Percentiles rank a stretch among this genome's conserved stretches.
Conservation (phyloP, 1,140 invertebrate genomes). For the Drosophila pseudoobscura region DNA sequence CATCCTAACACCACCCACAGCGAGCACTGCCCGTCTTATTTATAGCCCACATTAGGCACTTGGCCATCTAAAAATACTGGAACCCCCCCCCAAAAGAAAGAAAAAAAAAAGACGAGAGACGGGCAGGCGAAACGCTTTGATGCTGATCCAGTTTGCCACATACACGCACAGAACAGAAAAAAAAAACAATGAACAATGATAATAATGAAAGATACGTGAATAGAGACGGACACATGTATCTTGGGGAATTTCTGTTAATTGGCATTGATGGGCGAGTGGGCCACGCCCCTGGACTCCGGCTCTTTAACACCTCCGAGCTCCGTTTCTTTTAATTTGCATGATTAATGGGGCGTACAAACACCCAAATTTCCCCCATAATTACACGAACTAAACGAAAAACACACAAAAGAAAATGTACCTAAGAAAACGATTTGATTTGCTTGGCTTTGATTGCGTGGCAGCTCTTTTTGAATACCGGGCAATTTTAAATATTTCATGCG, state of each 20-base stretch:
- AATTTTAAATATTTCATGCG: conserved; percentile 43
- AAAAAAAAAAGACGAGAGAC: too few relatives aligned
- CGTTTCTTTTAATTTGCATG: conserved; percentile 30
- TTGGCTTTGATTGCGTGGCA: conserved; percentile 32
- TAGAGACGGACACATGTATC: conserved; percentile 30
- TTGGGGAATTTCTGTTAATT: conserved; percentile 55
- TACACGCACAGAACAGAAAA: conserved; percentile 8
- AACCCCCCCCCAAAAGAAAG: too few relatives aligned
- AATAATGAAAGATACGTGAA: conserved; percentile 31
- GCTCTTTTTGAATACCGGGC: conserved; percentile 32
- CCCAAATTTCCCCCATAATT: conserved; percentile 7
- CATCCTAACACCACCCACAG: background rate
- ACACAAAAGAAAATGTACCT: too few relatives aligned
- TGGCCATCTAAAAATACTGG: conserved; percentile 51
- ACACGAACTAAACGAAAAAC: conserved; percentile 15
- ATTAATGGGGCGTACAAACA: conserved; percentile 30
- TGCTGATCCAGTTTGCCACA: conserved; percentile 38
- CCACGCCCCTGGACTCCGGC: background rate
- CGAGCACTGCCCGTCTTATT: conserved; percentile 24
- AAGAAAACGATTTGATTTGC: conserved; percentile 23
- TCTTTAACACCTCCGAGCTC: conserved; percentile 4
- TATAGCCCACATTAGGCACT: conserved; percentile 49
- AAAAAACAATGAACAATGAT: background rate
- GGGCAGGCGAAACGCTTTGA: conserved; percentile 18
- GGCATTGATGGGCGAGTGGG: conserved; percentile 25